Evolutionary conservation across 1,140 invertebrate species (phyloP).

Genomic region (Drosophila sucinea): DNA sequence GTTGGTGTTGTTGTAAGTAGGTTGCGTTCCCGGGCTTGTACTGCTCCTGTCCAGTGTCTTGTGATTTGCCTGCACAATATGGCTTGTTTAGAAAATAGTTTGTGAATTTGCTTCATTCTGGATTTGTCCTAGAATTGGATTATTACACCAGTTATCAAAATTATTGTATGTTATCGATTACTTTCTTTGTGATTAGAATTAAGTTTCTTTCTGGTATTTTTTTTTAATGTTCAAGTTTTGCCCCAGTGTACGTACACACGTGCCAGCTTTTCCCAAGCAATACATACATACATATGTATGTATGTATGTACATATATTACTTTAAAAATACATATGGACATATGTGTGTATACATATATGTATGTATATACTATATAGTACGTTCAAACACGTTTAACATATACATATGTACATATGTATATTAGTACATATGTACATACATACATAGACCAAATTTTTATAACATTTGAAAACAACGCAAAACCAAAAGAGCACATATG

Average conservation of each 20-base stretch:
- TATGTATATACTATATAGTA: neutral
- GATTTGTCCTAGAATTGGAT: neutral
- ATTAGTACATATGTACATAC: neutral
- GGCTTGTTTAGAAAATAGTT: neutral
- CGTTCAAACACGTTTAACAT: neutral
- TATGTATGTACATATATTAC: neutral
- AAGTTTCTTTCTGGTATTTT: neutral
- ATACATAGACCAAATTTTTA: neutral
- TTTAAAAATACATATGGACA: neutral
- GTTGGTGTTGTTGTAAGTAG: neutral
- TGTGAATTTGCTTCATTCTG: neutral
- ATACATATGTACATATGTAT: too few species aligned
- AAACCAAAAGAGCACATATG: slow-evolving; percentile 14
- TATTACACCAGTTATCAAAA: neutral
- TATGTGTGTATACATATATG: neutral
- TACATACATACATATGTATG: neutral
- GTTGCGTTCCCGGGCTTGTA: neutral
- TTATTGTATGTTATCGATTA: neutral
- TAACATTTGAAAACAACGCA: neutral
- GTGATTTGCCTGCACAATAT: neutral
- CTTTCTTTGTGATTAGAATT: neutral
- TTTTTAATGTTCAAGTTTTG: neutral
- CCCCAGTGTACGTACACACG: neutral
- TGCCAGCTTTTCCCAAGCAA: neutral
- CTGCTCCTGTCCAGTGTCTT: neutral